A percentile compares a stretch with the other conserved stretches of the same genome.
Conservation (phyloP, 2,797 vertebrate species). For the Cynopterus sphinx region DNA sequence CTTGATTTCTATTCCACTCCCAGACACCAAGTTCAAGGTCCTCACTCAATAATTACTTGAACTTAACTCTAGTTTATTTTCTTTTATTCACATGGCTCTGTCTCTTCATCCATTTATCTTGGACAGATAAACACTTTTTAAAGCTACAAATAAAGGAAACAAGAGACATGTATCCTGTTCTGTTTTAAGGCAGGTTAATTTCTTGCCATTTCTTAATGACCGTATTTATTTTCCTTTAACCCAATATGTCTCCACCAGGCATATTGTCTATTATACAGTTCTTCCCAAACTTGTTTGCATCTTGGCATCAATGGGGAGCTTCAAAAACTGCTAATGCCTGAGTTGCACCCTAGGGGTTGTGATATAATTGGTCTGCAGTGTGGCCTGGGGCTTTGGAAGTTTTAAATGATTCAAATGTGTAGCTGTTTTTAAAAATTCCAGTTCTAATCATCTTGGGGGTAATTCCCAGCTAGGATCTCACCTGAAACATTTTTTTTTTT, state of each 20-base stretch:
- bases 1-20: conserved; percentile 15
- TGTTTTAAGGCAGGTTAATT: not conserved
- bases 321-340: not conserved
- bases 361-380: not conserved
- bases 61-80: conserved; percentile 9
- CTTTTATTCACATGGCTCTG: not conserved
- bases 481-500: conserved; percentile 56
- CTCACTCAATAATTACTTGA: conserved; percentile 35
- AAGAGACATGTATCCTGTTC: not conserved
- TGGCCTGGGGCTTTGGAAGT: not conserved
- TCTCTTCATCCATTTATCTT: conserved; percentile 35
- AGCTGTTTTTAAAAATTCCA: not conserved
- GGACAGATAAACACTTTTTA: not conserved
- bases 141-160: conserved; percentile 40
- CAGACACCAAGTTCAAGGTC: not conserved
- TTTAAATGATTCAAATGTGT: conserved; percentile 35
- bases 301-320: not conserved
- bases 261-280: not conserved
- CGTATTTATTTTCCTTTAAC: conserved; percentile 36
- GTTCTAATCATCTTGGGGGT: not conserved
- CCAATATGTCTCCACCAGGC: not conserved
- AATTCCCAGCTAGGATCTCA: conserved; percentile 54
- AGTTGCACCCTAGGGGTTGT: not conserved
- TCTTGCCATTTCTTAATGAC: conserved; percentile 27
- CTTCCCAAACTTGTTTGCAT: not conserved